Evolutionary conservation across 2,797 vertebrate species (phyloP).

Genomic region (Falco naumanni): DNA sequence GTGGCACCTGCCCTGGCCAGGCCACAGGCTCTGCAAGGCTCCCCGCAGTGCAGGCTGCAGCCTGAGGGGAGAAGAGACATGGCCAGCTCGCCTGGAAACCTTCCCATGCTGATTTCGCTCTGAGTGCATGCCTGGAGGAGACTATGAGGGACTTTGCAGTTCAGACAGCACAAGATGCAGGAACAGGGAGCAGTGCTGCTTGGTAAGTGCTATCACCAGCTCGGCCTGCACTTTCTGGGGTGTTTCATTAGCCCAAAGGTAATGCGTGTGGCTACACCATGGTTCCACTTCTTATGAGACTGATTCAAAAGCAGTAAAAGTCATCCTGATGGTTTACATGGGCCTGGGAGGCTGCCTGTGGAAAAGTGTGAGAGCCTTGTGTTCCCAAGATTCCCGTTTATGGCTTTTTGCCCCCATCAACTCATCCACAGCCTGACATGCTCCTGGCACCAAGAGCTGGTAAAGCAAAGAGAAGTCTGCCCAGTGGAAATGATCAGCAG

Average conservation of each 20-base stretch:
- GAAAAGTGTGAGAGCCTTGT: accelerated
- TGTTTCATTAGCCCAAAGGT: background rate
- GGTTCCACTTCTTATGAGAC: background rate
- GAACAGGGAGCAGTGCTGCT: background rate
- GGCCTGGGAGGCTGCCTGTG: background rate
- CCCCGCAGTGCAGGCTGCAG: accelerated
- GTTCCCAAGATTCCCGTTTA: background rate
- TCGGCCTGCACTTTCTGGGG: background rate
- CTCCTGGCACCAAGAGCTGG: background rate
- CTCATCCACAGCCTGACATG: background rate
- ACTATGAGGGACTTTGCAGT: background rate
- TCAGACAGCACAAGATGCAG: background rate
- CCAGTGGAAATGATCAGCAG: background rate
- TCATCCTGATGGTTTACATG: background rate
- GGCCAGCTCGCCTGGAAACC: accelerated
- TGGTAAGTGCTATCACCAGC: background rate
- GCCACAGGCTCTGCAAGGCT: background rate
- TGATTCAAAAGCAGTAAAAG: background rate
- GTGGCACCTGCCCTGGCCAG: background rate
- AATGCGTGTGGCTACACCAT: background rate
- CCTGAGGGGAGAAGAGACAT: background rate
- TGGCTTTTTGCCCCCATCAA: background rate
- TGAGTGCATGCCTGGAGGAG: accelerated
- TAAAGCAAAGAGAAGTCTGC: background rate
- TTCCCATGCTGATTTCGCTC: background rate